A percentile compares a stretch with the other conserved stretches of the same genome.
These are phyloP conservation scores for Tragelaphus scriptus DNA, from an alignment of 2,113 vertebrate species.

Conservation along the genomic window DNA sequence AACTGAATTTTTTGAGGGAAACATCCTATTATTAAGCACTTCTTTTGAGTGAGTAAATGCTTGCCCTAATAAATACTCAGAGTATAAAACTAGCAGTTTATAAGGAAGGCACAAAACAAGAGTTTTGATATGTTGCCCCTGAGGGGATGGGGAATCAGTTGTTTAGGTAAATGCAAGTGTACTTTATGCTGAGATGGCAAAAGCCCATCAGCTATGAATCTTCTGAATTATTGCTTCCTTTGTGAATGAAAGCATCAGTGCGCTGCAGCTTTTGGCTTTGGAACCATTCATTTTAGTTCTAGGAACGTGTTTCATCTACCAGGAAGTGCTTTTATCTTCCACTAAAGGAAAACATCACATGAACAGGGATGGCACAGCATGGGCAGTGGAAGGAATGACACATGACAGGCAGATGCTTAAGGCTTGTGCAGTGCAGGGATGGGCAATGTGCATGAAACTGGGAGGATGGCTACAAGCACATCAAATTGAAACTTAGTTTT, in stretches of 20 bases:
- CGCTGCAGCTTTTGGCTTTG: not conserved
- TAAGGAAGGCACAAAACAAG: not conserved
- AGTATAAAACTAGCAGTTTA: not conserved
- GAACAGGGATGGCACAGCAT: not conserved
- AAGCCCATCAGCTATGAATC: not conserved
- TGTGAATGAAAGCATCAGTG: not conserved
- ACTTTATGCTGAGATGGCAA: not conserved
- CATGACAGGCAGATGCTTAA: not conserved
- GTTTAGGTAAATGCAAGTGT: not conserved
- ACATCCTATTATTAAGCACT: slow-evolving; percentile 46
- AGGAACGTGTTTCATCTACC: not conserved
- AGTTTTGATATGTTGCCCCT: not conserved
- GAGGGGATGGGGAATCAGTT: not conserved
- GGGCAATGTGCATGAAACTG: rapidly evolving
- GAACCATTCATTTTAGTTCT: slow-evolving; percentile 1
- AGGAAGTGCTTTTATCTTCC: slow-evolving; percentile 44
- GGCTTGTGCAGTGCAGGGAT: not conserved
- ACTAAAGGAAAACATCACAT: not conserved
- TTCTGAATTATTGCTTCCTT: not conserved
- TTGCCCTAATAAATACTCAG: not conserved
- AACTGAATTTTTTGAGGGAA: not conserved
- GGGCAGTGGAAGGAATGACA: not conserved
- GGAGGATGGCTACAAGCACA: not conserved
- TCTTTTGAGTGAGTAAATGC: slow-evolving; percentile 2
- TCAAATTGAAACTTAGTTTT: not conserved